Conservation (phyloP, 2,113 vertebrate species). For the Bufo gargarizans region DNA sequence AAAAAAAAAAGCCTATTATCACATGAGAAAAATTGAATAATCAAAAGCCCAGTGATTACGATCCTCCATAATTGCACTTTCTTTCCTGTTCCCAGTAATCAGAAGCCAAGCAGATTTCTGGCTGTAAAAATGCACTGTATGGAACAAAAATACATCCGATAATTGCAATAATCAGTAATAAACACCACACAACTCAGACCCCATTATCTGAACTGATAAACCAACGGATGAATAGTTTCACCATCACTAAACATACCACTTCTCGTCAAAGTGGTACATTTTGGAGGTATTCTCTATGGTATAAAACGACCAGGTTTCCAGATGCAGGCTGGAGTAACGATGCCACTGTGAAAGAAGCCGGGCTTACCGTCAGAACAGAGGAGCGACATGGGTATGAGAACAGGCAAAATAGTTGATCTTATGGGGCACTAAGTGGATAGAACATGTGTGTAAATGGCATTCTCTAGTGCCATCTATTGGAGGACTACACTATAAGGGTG, state of each 20-base stretch:
- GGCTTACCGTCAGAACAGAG: too few species aligned
- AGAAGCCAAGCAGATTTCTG: slow-evolving; percentile 13
- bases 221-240: neutral
- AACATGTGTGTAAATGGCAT: too few species aligned
- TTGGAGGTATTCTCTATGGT: neutral
- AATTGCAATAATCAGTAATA: neutral
- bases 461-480: too few species aligned
- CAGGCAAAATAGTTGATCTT: too few species aligned
- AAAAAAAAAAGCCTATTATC: slow-evolving; percentile 65
- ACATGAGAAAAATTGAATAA: slow-evolving; percentile 67
- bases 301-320: neutral
- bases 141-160: slow-evolving; percentile 14
- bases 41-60: slow-evolving; percentile 62
- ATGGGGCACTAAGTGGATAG: too few species aligned
- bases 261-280: neutral
- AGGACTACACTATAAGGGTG: too few species aligned
- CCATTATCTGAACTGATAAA: neutral
- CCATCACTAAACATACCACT: neutral
- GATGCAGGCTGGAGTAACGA: neutral
- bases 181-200: neutral
- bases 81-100: slow-evolving; percentile 30
- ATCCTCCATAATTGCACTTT: slow-evolving; percentile 58
- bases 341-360: neutral
- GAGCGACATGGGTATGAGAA: too few species aligned
- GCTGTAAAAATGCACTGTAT: slow-evolving; percentile 2